Evolutionary conservation across 2,888 invertebrate genomes (phyloP), one percentile per base, ranked within the genome.

Genomic region (Caenorhabditis parvicauda): DNA sequence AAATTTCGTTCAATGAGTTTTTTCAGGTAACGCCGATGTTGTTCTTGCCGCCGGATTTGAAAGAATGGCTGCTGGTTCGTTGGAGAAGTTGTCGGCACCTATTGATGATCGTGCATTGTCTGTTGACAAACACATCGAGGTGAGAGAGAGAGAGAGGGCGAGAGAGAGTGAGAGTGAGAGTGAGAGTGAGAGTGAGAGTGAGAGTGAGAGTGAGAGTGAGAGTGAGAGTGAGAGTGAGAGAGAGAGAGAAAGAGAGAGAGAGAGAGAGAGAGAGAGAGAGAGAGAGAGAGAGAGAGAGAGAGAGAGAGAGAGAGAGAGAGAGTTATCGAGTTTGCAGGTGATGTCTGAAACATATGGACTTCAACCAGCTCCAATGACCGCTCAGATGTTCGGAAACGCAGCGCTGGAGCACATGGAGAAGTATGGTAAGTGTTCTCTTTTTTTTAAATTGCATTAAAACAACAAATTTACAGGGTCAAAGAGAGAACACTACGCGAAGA

Each of bases 381-480:
- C 94, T 0, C 96, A 96, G 83, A 87, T 94, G 84, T 98, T 98
- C 83, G 96, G 93, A 28, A 93, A 92, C 83, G 96, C 96, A 50
- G 96, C 90, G 12, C 84, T 88, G 44, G 96, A 98, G 80, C 95
- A 98, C 81, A 95, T 93, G 91, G 87, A 90, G 78, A 90, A 90
- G 83, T 95, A 92, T 83, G 95, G 85, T 83, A 70, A 60, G 64
- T 44, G n/a, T 44, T 2, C 25, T 64, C 9, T n/a, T n/a, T 32
- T 32, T 32, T 41, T 41, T 41, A 41, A 41, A n/a, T n/a, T 41
- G 14, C 37, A 12, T 14, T 21, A 25, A 14, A 37, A 49, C 17
- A 22, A 32, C 29, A 24, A 35, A 21, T 49, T 43, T 64, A 28
- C 49, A 82, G 84, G 94, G 38, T 91, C 93, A 0, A 92, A 88